Percentiles rank a stretch among this genome's conserved stretches.
These are phyloP conservation scores for Drosophila watanabei DNA, from an alignment of 1,140 invertebrate genomes.

Conservation along the genomic window DNA sequence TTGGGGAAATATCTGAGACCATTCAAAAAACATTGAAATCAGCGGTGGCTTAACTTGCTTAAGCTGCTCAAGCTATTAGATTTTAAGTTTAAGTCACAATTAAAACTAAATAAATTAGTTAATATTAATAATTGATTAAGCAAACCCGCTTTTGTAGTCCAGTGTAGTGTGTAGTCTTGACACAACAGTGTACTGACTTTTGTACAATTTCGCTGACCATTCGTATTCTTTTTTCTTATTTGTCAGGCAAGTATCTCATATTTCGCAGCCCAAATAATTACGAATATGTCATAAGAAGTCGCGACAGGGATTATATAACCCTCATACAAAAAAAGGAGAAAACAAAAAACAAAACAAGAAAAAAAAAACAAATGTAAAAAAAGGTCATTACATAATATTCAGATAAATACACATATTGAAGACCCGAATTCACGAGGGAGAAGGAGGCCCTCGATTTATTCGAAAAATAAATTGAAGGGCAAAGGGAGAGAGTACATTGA, in stretches of 20 bases:
- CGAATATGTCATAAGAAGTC: neutral
- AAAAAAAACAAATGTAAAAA: neutral
- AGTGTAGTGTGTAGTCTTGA: neutral
- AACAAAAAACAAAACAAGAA: too few relatives aligned
- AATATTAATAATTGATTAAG: too few relatives aligned
- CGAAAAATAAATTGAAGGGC: neutral
- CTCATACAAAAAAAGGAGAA: neutral
- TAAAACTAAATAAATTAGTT: neutral
- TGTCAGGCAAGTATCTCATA: conserved; percentile 1
- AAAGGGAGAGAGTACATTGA: neutral
- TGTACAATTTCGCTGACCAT: conserved; percentile 4
- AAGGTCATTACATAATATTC: neutral
- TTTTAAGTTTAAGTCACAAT: too few relatives aligned
- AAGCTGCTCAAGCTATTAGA: too few relatives aligned
- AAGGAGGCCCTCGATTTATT: neutral
- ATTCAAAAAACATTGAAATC: too few relatives aligned
- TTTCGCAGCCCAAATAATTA: conserved; percentile 10
- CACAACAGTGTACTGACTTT: conserved; percentile 9
- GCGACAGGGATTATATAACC: neutral
- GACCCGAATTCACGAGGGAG: neutral
- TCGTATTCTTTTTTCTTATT: too few relatives aligned
- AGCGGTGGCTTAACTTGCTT: too few relatives aligned
- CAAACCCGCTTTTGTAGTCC: neutral
- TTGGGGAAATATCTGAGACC: neutral
- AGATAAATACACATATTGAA: neutral